Conservation (phyloP, 2,888 invertebrate species). For the Electrophaes corylata region DNA sequence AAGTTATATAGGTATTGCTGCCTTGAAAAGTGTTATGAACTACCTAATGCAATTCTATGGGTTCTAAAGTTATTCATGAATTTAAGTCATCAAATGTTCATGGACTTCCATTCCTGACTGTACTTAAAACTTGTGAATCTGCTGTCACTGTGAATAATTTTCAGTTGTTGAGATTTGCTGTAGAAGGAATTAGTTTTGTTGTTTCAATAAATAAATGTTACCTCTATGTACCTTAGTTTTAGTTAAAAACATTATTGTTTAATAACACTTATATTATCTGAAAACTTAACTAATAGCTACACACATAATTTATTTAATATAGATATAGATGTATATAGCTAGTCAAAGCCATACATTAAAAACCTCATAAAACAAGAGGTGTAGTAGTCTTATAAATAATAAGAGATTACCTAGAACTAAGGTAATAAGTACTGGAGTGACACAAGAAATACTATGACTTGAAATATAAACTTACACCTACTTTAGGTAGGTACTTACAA, state of each 20-base stretch:
- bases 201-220: constrained; percentile 14
- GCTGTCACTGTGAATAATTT: background rate
- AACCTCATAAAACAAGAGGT: background rate
- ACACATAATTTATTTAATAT: constrained; percentile 4
- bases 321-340: background rate
- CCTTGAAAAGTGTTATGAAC: too few relatives aligned
- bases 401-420: background rate
- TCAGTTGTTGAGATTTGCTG: background rate
- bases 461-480: too few relatives aligned
- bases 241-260: constrained; percentile 12
- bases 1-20: too few relatives aligned
- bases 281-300: constrained; percentile 33
- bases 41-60: too few relatives aligned
- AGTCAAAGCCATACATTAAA: background rate
- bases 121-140: background rate
- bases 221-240: constrained; percentile 5
- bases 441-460: background rate
- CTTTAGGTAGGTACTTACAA: background rate
- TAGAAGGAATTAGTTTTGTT: constrained; percentile 15
- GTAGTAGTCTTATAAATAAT: background rate
- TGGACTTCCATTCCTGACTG: too few relatives aligned
- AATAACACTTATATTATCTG: constrained; percentile 40
- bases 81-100: too few relatives aligned
- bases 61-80: too few relatives aligned
- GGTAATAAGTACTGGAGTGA: background rate